These are phyloP conservation scores for Lissonota sp. DNA, from an alignment of 2,888 invertebrate species.

Conservation along the genomic window DNA sequence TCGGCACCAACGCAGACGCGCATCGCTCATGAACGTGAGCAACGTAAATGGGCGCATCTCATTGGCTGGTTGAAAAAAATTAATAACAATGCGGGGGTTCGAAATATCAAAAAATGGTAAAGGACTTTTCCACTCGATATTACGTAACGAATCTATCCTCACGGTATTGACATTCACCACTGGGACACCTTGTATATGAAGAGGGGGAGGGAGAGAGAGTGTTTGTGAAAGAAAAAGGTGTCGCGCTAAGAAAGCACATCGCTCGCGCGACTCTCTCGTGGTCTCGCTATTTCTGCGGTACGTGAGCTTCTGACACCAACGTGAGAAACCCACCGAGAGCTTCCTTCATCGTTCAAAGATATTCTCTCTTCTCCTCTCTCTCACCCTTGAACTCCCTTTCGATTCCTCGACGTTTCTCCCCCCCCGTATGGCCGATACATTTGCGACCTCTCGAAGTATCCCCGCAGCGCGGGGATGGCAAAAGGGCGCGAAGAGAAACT, in stretches of 20 bases:
- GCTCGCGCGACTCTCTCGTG: slow-evolving; percentile 1
- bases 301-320: slow-evolving; percentile 34
- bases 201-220: slow-evolving; percentile 5
- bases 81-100: too few species aligned
- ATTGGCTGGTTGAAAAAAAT: too few species aligned
- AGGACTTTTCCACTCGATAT: too few species aligned
- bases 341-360: slow-evolving; percentile 10
- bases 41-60: too few species aligned
- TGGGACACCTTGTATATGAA: not conserved
- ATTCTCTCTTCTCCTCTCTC: not conserved
- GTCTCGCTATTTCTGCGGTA: slow-evolving; percentile 53
- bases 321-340: slow-evolving; percentile 27
- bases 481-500: slow-evolving; percentile 16
- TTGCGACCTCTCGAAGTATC: slow-evolving; percentile 50
- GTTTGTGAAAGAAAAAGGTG: slow-evolving; percentile 26
- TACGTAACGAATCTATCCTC: too few species aligned
- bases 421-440: slow-evolving; percentile 55
- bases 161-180: too few species aligned
- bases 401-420: slow-evolving; percentile 48
- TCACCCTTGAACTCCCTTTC: too few species aligned
- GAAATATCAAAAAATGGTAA: too few species aligned
- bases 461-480: slow-evolving; percentile 1
- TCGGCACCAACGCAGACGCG: too few species aligned
- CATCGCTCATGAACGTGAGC: too few species aligned
- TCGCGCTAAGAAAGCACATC: slow-evolving; percentile 57